Evolutionary conservation across 2,888 invertebrate genomes (phyloP), one percentile per base, ranked within the genome.

Genomic region (Aspidiotus destructor): DNA sequence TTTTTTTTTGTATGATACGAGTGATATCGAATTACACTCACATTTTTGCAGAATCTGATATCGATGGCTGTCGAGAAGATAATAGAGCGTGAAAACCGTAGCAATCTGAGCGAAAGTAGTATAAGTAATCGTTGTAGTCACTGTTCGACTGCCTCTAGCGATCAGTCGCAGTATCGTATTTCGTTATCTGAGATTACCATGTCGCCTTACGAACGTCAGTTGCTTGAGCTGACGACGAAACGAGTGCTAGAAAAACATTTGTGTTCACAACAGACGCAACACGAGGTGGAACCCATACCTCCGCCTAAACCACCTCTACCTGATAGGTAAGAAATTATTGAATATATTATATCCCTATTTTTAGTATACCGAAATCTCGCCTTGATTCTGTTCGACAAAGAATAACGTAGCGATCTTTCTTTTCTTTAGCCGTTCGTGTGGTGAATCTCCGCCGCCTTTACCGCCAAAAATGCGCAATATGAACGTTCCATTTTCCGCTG

Each of bases 301-400:
- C 91, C 92, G 70, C 92, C 92, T 11, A 93, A 94, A 79, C 93
- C 94, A 62, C 92, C 93, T 65, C 81, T 93, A 74, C 92, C 93
- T 69, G 85, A 85, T 74, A 83, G 87, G 86, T 87, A 77, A 16
- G 48, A 11, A 3, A 28, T 28, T 28, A 28, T 28, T 28, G 5
- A 28, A 28, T 3, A 28, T 28, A n/a, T n/a, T n/a, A n/a, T n/a
- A n/a, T n/a, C 2, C 28, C 28, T 28, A 1, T 5, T 3, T 28
- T 28, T 28, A 5, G 28, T 28, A 28, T 5, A 28, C 28, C 28
- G 5, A 28, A 28, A 5, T 28, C n/a, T 28, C 28, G 28, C 5
- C 28, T 28, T 28, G 28, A 28, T 3, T 28, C 28, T 28, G 28
- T 28, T 28, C 5, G 5, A 28, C 5, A 5, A 5, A 28, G 28